A percentile compares a stretch with the other conserved stretches of the same genome.
phyloP scores from a whole-genome alignment of 2,797 vertebrate genomes.

The Liparis tanakae region DNA sequence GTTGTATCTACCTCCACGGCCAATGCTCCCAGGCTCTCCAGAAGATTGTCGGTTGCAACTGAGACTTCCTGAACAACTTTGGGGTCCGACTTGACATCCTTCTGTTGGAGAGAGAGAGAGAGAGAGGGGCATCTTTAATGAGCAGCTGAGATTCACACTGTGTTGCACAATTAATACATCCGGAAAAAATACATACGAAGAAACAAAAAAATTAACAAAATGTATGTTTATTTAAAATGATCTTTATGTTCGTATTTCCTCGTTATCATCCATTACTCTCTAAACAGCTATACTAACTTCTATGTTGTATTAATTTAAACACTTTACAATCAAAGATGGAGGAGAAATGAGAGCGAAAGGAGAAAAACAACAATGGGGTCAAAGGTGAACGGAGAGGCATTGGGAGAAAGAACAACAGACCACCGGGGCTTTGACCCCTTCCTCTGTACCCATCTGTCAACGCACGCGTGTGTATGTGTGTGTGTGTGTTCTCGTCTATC shows the following conservation, averaged over 20 bases:
- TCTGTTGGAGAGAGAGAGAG: constrained; percentile 80
- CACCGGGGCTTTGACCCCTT: constrained; percentile 37
- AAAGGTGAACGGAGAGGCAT: constrained; percentile 26
- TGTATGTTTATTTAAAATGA: background rate
- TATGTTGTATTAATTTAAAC: background rate
- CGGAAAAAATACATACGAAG: background rate
- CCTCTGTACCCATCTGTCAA: constrained; percentile 39
- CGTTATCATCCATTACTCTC: background rate
- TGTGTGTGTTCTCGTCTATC: constrained; percentile 34
- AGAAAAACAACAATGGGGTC: constrained; percentile 22
- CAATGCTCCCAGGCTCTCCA: constrained; percentile 87
- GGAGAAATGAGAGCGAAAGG: background rate
- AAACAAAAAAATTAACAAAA: background rate
- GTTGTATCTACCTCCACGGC: constrained; percentile 88
- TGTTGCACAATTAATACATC: background rate
- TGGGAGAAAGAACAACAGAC: constrained; percentile 43
- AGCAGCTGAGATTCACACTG: background rate
- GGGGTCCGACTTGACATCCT: constrained; percentile 84
- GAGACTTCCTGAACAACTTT: constrained; percentile 84
- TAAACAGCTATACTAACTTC: background rate
- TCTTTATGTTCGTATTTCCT: background rate
- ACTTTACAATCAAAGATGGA: background rate
- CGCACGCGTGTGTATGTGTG: constrained; percentile 7
- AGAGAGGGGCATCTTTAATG: constrained; percentile 17
- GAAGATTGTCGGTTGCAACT: constrained; percentile 85